phyloP scores from a whole-genome alignment of 2,113 vertebrate species.

The Vimba vimba region DNA sequence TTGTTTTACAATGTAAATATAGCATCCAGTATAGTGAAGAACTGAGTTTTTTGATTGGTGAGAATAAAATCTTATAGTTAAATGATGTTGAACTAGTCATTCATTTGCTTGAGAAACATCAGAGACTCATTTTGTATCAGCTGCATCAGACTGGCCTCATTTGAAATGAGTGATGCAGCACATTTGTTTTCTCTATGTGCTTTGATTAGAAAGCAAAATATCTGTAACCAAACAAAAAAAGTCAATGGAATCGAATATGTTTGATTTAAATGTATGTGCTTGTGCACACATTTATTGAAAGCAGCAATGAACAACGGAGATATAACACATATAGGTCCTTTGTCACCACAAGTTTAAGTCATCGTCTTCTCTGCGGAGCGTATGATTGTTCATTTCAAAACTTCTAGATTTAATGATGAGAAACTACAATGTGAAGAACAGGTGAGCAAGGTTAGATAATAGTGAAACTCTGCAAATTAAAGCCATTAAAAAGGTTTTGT shows the following conservation, averaged over 20 bases:
- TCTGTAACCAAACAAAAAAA: neutral
- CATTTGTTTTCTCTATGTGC: neutral
- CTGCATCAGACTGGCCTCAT: conserved; percentile 2
- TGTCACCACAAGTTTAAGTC: conserved; percentile 25
- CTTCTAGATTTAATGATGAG: conserved; percentile 11
- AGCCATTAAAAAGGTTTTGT: neutral
- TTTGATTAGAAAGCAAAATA: neutral
- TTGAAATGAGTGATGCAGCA: conserved; percentile 14
- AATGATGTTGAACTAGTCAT: neutral
- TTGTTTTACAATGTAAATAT: conserved; percentile 46
- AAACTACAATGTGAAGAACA: conserved; percentile 31
- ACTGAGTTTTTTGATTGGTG: neutral
- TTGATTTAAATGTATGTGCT: neutral
- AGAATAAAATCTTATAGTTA: neutral
- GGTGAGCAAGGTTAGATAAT: conserved; percentile 3
- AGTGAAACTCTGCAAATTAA: neutral
- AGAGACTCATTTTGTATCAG: neutral
- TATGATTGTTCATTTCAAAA: conserved; percentile 55
- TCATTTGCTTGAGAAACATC: neutral
- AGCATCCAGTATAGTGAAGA: neutral
- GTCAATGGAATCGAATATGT: neutral
- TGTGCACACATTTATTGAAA: neutral
- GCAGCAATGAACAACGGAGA: neutral
- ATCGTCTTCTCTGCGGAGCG: conserved; percentile 30
- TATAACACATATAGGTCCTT: no score